phyloP scores from a whole-genome alignment of 1,140 invertebrate genomes.

The Drosophila melanica region DNA sequence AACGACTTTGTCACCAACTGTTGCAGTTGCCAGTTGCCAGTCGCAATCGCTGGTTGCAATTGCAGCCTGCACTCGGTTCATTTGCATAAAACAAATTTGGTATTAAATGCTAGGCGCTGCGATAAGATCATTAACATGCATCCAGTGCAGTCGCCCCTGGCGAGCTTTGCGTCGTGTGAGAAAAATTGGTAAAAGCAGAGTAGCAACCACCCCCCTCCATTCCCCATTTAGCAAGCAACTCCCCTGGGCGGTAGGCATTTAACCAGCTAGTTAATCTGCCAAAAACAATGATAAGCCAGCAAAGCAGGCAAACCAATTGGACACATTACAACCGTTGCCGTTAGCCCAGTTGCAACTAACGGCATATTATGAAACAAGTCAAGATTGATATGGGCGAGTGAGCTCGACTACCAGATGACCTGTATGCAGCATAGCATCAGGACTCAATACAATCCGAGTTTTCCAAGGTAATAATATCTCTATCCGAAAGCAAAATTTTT shows the following conservation, averaged over 20 bases:
- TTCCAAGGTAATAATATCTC: too few relatives aligned
- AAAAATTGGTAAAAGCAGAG: slow-evolving; percentile 63
- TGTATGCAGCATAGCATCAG: neutral
- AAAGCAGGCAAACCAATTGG: slow-evolving; percentile 36
- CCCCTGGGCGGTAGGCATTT: slow-evolving; percentile 9
- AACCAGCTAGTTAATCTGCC: slow-evolving; percentile 41
- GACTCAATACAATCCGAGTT: too few relatives aligned
- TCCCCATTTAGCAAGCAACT: neutral
- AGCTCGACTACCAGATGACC: neutral
- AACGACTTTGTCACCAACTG: slow-evolving; percentile 45
- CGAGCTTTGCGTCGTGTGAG: slow-evolving; percentile 39
- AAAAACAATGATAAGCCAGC: slow-evolving; percentile 44
- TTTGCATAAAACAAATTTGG: slow-evolving; percentile 84
- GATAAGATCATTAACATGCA: slow-evolving; percentile 72
- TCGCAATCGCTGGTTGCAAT: slow-evolving; percentile 43
- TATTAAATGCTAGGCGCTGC: slow-evolving; percentile 75
- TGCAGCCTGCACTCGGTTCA: slow-evolving; percentile 57
- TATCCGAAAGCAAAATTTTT: too few relatives aligned
- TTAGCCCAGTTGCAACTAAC: slow-evolving; percentile 50
- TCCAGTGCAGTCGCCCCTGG: slow-evolving; percentile 42
- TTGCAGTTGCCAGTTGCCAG: slow-evolving; percentile 40
- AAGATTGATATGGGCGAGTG: neutral
- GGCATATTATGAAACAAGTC: slow-evolving; percentile 43
- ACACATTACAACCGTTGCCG: slow-evolving; percentile 75
- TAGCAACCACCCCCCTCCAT: slow-evolving; percentile 6